These are phyloP conservation scores for Dissostichus mawsoni DNA, from an alignment of 2,113 vertebrate genomes.

Conservation along the genomic window DNA sequence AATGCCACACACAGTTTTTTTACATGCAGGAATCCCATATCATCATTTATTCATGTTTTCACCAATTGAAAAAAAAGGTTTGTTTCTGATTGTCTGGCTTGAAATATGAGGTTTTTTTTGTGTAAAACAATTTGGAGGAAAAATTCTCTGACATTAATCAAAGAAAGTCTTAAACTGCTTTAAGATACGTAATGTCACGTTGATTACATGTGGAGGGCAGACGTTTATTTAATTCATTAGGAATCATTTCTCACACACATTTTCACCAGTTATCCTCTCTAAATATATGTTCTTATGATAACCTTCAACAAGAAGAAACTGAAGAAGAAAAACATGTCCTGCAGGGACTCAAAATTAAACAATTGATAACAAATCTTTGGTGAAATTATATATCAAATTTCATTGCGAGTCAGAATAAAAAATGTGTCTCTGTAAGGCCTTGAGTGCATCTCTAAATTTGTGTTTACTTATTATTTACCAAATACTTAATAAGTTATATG, in stretches of 20 bases:
- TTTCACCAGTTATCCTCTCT: not conserved
- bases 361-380: constrained; percentile 11
- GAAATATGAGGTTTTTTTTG: constrained; percentile 29
- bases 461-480: constrained; percentile 1
- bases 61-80: constrained; percentile 44
- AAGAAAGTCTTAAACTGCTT: constrained; percentile 1
- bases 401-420: constrained; percentile 16
- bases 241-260: constrained; percentile 23
- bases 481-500: constrained; percentile 34
- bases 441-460: constrained; percentile 26
- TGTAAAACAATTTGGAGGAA: not conserved
- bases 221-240: not conserved
- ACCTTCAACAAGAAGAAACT: not conserved
- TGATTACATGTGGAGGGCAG: constrained; percentile 6
- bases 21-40: constrained; percentile 62
- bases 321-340: constrained; percentile 3
- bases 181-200: not conserved
- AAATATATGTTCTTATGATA: not conserved
- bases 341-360: not conserved
- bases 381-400: constrained; percentile 7
- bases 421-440: constrained; percentile 20
- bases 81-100: constrained; percentile 75
- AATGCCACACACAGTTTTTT: constrained; percentile 49
- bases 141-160: not conserved
- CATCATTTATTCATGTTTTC: constrained; percentile 71